phyloP scores from a whole-genome alignment of 2,113 vertebrate genomes.

The Perca flavescens region DNA sequence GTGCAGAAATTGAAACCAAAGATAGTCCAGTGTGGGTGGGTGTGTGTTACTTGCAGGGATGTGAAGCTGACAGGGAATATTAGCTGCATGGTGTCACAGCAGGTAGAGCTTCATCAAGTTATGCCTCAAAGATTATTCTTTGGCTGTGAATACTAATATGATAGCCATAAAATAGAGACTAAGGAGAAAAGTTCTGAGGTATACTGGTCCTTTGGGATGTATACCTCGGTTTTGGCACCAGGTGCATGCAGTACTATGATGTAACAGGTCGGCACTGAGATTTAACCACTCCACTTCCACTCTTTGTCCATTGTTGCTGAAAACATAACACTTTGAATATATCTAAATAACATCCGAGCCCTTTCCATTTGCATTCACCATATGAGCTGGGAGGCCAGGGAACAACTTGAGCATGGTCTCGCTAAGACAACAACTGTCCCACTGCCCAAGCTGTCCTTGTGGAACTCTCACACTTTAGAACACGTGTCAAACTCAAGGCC shows the following conservation, averaged over 20 bases:
- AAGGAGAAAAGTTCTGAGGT: not conserved
- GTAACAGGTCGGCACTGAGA: not conserved
- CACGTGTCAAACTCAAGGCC: not conserved
- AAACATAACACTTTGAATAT: not conserved
- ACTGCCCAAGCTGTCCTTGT: not conserved
- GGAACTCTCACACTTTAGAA: not conserved
- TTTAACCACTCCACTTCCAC: not conserved
- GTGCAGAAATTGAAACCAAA: conserved; percentile 73
- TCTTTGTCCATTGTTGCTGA: not conserved
- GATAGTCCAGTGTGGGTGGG: conserved; percentile 72
- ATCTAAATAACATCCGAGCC: not conserved
- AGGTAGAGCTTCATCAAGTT: conserved; percentile 58
- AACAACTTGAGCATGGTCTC: not conserved
- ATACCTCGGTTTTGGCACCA: not conserved
- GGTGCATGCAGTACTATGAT: not conserved
- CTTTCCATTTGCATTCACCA: not conserved
- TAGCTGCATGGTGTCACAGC: conserved; percentile 65
- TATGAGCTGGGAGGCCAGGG: not conserved
- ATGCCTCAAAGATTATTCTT: conserved; percentile 47
- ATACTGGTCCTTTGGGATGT: not conserved
- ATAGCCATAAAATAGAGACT: not conserved
- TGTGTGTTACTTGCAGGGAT: conserved; percentile 60
- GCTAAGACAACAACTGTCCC: not conserved
- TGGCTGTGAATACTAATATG: conserved; percentile 51
- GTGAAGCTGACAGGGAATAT: conserved; percentile 72